Evolutionary conservation across 2,113 vertebrate genomes (phyloP).

Genomic region (Channa maculata): DNA sequence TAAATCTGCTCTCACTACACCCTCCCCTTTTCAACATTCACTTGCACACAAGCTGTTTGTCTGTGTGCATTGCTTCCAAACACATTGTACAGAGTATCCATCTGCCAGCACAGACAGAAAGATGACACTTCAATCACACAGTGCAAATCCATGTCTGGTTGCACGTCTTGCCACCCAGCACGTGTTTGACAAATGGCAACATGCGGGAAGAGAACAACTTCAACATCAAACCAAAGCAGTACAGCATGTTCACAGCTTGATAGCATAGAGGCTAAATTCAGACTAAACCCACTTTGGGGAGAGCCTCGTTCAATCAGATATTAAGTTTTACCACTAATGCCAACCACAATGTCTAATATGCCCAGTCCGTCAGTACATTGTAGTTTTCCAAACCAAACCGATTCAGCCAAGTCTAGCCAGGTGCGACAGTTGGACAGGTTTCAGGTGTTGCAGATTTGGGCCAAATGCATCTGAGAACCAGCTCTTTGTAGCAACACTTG

Average conservation of each 20-base stretch:
- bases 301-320: not conserved
- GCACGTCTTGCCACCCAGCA: slow-evolving; percentile 53
- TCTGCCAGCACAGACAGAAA: slow-evolving; percentile 58
- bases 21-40: slow-evolving; percentile 18
- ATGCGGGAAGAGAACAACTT: slow-evolving; percentile 51
- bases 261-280: slow-evolving; percentile 11
- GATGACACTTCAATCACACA: slow-evolving; percentile 61
- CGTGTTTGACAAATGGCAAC: slow-evolving; percentile 57
- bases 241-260: slow-evolving; percentile 47
- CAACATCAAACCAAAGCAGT: slow-evolving; percentile 35
- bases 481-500: not conserved
- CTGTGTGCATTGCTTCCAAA: slow-evolving; percentile 47
- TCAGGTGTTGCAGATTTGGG: not conserved
- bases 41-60: slow-evolving; percentile 48
- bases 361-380: not conserved
- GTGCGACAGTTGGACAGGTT: not conserved
- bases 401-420: not conserved
- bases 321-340: not conserved
- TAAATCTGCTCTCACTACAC: slow-evolving; percentile 9
- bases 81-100: slow-evolving; percentile 56
- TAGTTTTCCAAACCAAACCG: not conserved
- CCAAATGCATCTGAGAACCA: not conserved
- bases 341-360: no score
- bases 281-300: slow-evolving; percentile 6
- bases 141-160: slow-evolving; percentile 60